Evolutionary conservation across 2,888 invertebrate genomes (phyloP).

Genomic region (Ichneumoninae sp.): DNA sequence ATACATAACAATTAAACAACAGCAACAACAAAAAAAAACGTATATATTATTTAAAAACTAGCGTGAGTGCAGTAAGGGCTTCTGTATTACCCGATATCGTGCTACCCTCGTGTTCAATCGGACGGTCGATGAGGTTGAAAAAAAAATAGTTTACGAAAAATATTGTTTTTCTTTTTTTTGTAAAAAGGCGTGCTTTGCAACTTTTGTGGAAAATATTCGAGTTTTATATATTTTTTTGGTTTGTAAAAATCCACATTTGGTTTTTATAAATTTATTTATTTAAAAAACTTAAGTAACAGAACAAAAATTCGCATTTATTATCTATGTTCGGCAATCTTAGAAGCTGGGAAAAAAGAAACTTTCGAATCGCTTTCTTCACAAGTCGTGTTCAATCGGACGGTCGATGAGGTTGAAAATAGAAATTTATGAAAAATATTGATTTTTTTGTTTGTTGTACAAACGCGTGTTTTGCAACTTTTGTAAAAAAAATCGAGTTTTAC

Average conservation of each 20-base stretch:
- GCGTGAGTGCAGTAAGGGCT: conserved; percentile 79
- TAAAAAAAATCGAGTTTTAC: neutral
- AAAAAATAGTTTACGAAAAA: neutral
- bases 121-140: conserved; percentile 74
- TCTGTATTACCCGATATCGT: conserved; percentile 81
- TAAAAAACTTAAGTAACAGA: no score
- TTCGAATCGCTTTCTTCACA: neutral
- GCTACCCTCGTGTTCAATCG: conserved; percentile 78
- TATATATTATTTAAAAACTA: conserved; percentile 81
- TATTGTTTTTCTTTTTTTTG: neutral
- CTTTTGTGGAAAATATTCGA: neutral
- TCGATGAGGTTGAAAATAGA: neutral
- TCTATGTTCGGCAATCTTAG: neutral
- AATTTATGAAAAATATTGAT: conserved; percentile 4
- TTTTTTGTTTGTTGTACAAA: neutral
- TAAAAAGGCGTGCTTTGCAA: neutral
- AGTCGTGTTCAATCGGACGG: neutral
- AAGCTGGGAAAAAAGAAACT: neutral
- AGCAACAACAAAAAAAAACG: conserved; percentile 71
- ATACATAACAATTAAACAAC: conserved; percentile 69
- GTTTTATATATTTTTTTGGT: neutral
- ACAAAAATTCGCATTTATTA: no score
- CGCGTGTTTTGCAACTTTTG: neutral
- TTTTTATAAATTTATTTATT: neutral
- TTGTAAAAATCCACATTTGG: neutral